Evolutionary conservation across 2,888 invertebrate species (phyloP), one percentile per base, ranked within the genome.

Genomic region (Rhagophthalmus giganteus): DNA sequence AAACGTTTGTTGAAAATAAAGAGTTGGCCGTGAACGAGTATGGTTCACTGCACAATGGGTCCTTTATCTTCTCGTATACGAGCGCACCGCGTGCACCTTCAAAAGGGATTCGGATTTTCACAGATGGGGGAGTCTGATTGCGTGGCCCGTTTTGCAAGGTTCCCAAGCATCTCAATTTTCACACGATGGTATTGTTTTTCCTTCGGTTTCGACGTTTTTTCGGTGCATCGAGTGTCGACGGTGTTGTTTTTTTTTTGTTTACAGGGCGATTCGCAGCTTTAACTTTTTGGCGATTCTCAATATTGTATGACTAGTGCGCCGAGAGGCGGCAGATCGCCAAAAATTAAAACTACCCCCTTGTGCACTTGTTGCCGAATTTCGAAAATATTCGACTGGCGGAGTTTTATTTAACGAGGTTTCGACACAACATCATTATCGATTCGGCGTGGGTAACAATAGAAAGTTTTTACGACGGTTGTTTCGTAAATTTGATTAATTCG

Each of bases 1-100:
- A 54, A 55, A 55, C 57, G 54, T 55, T 54, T 54, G 45, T 24
- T 40, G 40, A 44, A 50, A 53, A 54, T 57, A 62, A 62, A 62
- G 60, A 57, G 59, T 59, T 54, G 49, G 40, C 26, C 44, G 32
- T 48, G 47, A 41, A 47, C 37, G 26, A 14, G 40, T 38, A 47
- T 42, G 53, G 42, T 35, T 41, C 40, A 47, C 15, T 37, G 24
- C 46, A 52, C 46, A 52, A 52, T 47, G 27, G 52, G 41, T 31
- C 51, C n/a, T 48, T 48, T 48, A 48, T 48, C 27, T 41, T 24
- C 10, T 24, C 10, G 2, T 16, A 24, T 26, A 38, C 10, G 24
- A 32, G 28, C 31, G 14, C 32, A 20, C 39, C 33, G 38, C 32
- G 15, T 15, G 24, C 16, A 20, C 14, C 9, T 25, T 26, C 13